phyloP scores from a whole-genome alignment of 2,797 vertebrate genomes.

The Microctenopoma lineatum region DNA sequence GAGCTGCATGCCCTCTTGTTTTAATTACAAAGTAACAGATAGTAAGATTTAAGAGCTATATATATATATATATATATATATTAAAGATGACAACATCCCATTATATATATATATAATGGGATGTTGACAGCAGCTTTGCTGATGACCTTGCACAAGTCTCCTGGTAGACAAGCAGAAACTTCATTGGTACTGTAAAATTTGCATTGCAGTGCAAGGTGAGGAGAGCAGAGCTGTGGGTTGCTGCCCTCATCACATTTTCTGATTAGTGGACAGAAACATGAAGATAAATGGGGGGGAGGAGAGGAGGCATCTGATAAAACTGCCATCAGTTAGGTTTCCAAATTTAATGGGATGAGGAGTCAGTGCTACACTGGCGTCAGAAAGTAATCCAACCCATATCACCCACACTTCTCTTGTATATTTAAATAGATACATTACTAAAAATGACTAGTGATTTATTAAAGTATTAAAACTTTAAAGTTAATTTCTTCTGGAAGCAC shows the following conservation, averaged over 20 bases:
- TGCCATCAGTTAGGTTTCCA: constrained; percentile 34
- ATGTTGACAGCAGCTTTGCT: constrained; percentile 74
- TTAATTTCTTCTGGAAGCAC: too few relatives aligned
- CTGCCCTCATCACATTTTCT: constrained; percentile 75
- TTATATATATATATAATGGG: constrained; percentile 66
- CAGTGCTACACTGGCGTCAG: not conserved
- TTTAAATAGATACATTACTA: too few relatives aligned
- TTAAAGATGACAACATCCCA: too few relatives aligned
- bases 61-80: constrained; percentile 47
- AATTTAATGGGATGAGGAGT: constrained; percentile 26
- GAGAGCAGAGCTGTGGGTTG: constrained; percentile 43
- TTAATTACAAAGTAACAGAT: constrained; percentile 80
- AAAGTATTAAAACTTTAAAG: too few relatives aligned
- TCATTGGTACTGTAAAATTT: constrained; percentile 62
- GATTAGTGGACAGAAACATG: constrained; percentile 67
- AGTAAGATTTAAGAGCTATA: constrained; percentile 70
- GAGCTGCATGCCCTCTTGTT: constrained; percentile 71
- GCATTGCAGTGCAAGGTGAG: constrained; percentile 54
- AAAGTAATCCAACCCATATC: not conserved
- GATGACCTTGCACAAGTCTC: constrained; percentile 76
- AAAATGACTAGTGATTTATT: too few relatives aligned
- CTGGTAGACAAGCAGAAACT: constrained; percentile 65
- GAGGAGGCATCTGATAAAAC: constrained; percentile 44
- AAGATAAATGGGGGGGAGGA: constrained; percentile 51
- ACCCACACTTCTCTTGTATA: too few relatives aligned